Evolutionary conservation across 2,113 vertebrate species (phyloP).

Genomic region (Gymnocephalus cernua): DNA sequence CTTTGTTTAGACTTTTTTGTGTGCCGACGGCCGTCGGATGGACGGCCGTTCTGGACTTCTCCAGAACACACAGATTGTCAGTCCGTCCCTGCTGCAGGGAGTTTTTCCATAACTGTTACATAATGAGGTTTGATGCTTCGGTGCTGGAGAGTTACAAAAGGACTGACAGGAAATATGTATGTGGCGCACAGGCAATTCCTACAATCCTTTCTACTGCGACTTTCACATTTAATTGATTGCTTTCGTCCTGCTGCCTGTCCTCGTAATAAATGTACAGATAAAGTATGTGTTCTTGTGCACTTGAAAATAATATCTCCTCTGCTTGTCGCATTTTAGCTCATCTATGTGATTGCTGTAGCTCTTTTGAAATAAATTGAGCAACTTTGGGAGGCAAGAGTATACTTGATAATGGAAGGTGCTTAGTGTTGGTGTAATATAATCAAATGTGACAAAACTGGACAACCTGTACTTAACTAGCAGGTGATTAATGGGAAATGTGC

Average conservation of each 20-base stretch:
- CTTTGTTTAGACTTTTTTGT: too few species aligned
- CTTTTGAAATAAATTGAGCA: slow-evolving; percentile 21
- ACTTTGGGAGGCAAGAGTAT: neutral
- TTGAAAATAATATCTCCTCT: slow-evolving; percentile 29
- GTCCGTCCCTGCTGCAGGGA: too few species aligned
- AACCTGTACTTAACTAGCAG: neutral
- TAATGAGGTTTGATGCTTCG: slow-evolving; percentile 52
- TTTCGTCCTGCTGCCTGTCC: slow-evolving; percentile 47
- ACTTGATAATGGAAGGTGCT: neutral
- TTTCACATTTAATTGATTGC: slow-evolving; percentile 61
- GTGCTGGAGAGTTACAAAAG: slow-evolving; percentile 27
- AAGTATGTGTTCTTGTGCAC: neutral
- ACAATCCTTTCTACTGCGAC: slow-evolving; percentile 32
- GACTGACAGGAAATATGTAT: slow-evolving; percentile 33
- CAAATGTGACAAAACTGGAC: too few species aligned
- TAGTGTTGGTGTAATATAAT: too few species aligned
- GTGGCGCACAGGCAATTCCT: slow-evolving; percentile 34
- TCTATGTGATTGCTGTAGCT: neutral
- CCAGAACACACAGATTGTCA: too few species aligned
- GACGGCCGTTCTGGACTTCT: too few species aligned
- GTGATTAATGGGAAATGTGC: neutral
- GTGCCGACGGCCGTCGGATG: too few species aligned
- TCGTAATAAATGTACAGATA: slow-evolving; percentile 46
- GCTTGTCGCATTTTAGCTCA: slow-evolving; percentile 15
- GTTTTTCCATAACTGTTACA: slow-evolving; percentile 23